Evolutionary conservation across 2,888 invertebrate species (phyloP).

Genomic region (Phoenoteleia sp.): DNA sequence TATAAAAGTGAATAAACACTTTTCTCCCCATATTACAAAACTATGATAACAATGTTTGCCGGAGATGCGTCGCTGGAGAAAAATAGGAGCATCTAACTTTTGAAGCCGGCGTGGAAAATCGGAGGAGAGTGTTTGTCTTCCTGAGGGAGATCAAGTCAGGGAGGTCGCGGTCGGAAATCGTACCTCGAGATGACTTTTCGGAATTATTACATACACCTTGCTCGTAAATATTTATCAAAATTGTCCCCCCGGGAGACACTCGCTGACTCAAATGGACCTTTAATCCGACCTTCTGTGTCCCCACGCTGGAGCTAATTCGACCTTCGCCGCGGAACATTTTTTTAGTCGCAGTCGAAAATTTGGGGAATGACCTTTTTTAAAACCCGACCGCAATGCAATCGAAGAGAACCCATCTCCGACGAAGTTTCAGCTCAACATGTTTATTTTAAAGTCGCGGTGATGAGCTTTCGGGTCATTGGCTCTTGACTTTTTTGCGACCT

Average conservation of each 20-base stretch:
- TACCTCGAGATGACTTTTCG: conserved; percentile 5
- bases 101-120: conserved; percentile 6
- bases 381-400: too few relatives aligned
- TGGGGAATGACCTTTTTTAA: too few relatives aligned
- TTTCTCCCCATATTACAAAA: conserved; percentile 74
- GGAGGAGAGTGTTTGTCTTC: conserved; percentile 48
- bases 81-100: conserved; percentile 62
- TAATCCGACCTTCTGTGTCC: conserved; percentile 20
- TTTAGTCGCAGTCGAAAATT: too few relatives aligned
- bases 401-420: too few relatives aligned
- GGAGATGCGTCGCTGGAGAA: conserved; percentile 62
- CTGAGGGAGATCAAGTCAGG: conserved; percentile 54
- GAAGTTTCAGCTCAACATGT: too few relatives aligned
- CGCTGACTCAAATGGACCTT: conserved; percentile 18
- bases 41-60: conserved; percentile 80
- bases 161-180: conserved; percentile 4
- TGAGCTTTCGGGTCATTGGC: too few relatives aligned
- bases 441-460: too few relatives aligned
- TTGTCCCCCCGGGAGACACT: conserved; percentile 75
- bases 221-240: conserved; percentile 77
- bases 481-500: too few relatives aligned
- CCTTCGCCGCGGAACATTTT: not conserved
- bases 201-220: conserved; percentile 31
- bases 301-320: conserved; percentile 20
- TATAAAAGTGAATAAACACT: conserved; percentile 65